These are phyloP conservation scores for Ametastegia equiseti DNA, from an alignment of 2,888 invertebrate genomes.

Conservation along the genomic window DNA sequence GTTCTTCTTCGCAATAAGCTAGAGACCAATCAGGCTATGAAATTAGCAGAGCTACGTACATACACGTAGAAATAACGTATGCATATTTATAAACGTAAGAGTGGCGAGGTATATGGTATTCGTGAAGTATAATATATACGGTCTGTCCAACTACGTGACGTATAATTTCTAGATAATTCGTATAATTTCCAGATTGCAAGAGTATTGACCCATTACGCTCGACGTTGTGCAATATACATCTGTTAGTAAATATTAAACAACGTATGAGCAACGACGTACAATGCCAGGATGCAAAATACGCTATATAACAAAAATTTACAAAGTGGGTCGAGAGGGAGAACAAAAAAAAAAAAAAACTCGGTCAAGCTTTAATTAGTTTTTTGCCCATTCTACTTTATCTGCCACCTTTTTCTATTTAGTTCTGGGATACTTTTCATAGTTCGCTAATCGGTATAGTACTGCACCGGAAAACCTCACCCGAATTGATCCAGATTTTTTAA, in stretches of 20 bases:
- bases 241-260: conserved; percentile 14
- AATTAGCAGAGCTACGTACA: neutral
- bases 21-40: neutral
- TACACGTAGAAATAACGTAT: neutral
- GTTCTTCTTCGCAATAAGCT: neutral
- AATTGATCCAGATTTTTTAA: too few species aligned
- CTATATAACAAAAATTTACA: too few species aligned
- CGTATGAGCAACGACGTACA: neutral
- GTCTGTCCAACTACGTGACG: neutral
- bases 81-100: conserved; percentile 9
- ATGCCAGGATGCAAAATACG: neutral
- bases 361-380: neutral
- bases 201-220: conserved; percentile 39
- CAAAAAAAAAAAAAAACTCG: neutral
- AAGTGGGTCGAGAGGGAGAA: too few species aligned
- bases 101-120: neutral
- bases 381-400: too few species aligned
- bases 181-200: conserved; percentile 42
- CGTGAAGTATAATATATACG: conserved; percentile 2
- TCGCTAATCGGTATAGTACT: too few species aligned
- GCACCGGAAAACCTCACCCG: too few species aligned
- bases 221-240: conserved; percentile 2
- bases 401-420: too few species aligned
- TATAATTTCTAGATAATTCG: conserved; percentile 38
- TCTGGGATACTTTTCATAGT: too few species aligned